Evolutionary conservation across 2,113 vertebrate species (phyloP).

Genomic region (Pungitius pungitius): DNA sequence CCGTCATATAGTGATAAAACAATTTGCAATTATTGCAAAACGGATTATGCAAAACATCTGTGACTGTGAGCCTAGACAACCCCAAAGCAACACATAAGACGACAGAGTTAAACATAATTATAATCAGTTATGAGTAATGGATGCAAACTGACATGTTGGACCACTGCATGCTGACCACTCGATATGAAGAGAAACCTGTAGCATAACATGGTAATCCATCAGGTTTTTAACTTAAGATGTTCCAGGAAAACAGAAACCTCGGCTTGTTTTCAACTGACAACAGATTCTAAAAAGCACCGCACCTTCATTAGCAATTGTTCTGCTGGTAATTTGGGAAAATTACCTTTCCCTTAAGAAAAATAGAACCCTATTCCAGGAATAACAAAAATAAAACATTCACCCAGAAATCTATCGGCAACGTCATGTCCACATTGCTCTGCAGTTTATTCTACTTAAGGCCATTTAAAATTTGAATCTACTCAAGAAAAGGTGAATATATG

Average conservation of each 20-base stretch:
- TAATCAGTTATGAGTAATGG: neutral
- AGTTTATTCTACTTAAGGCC: neutral
- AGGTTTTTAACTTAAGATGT: neutral
- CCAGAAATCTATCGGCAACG: neutral
- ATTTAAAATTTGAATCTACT: constrained; percentile 2
- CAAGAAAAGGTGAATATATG: neutral
- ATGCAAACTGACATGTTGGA: constrained; percentile 3
- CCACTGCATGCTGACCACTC: neutral
- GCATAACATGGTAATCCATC: neutral
- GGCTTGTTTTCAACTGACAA: neutral
- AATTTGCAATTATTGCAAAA: neutral
- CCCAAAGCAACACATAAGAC: constrained; percentile 1
- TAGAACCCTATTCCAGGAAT: neutral
- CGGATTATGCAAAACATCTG: constrained; percentile 4
- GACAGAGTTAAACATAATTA: constrained; percentile 10
- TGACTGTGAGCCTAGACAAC: neutral
- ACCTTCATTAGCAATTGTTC: neutral
- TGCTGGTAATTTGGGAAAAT: neutral
- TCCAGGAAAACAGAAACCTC: constrained; percentile 6
- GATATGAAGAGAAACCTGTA: neutral
- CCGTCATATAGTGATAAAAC: neutral
- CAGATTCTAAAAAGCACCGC: neutral
- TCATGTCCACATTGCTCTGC: neutral
- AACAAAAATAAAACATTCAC: neutral
- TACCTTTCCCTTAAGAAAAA: neutral